Conservation (phyloP, 2,797 vertebrate genomes). For the Sebastes flavidus region DNA sequence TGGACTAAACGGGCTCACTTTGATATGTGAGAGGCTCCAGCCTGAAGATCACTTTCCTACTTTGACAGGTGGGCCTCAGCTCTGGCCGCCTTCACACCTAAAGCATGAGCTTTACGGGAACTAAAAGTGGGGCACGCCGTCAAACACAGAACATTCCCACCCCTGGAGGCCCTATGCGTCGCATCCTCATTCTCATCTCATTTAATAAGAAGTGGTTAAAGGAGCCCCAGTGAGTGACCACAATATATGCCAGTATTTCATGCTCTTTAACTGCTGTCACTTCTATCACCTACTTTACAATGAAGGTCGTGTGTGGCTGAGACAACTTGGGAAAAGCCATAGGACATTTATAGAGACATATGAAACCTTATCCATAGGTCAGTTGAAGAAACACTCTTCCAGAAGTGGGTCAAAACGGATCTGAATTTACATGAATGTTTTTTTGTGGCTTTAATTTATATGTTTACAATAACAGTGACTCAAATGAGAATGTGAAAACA, state of each 20-base stretch:
- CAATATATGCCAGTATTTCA: background rate
- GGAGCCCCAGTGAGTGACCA: background rate
- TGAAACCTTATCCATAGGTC: background rate
- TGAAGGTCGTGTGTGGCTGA: background rate
- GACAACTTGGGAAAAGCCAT: background rate
- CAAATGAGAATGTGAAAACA: background rate
- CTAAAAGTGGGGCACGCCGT: constrained; percentile 40
- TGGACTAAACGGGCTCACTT: constrained; percentile 8
- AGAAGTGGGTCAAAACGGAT: background rate
- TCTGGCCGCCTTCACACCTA: constrained; percentile 38
- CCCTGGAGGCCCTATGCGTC: background rate
- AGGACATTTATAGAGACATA: background rate
- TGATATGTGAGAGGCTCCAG: constrained; percentile 45
- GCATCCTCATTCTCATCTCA: background rate
- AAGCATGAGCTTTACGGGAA: constrained; percentile 39
- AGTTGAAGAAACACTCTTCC: background rate
- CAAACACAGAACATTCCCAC: constrained; percentile 28
- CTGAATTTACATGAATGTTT: background rate
- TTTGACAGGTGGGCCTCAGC: constrained; percentile 47
- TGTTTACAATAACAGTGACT: background rate
- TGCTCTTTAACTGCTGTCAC: constrained; percentile 10
- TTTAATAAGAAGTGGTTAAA: background rate
- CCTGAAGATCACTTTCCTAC: constrained; percentile 39
- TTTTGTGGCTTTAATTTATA: background rate
- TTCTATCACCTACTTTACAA: background rate